Evolutionary conservation across 2,888 invertebrate genomes (phyloP).

Genomic region (Patella ulyssiponensis): DNA sequence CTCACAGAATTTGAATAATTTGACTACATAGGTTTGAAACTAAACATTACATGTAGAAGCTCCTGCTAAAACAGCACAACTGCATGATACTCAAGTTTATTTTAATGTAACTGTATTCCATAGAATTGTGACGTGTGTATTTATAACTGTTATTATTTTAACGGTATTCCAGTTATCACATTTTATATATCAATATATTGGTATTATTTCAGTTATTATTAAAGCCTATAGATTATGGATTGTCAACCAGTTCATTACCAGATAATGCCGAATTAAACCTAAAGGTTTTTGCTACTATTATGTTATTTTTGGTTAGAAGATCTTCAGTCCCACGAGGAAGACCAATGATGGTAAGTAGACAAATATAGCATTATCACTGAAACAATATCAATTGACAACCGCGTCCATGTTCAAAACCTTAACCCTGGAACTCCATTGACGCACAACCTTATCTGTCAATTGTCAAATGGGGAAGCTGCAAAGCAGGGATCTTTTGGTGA

Average conservation of each 20-base stretch:
- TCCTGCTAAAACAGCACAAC: no score
- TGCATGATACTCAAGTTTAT: no score
- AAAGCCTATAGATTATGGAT: slow-evolving; percentile 67
- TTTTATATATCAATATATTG: no score
- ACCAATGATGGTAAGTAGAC: slow-evolving; percentile 54
- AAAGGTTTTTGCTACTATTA: slow-evolving; percentile 60
- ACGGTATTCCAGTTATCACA: no score
- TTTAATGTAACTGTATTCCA: no score
- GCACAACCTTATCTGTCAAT: not conserved
- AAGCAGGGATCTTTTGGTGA: no score
- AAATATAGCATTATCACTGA: not conserved
- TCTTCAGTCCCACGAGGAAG: slow-evolving; percentile 48
- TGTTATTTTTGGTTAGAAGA: slow-evolving; percentile 59
- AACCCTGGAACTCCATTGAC: not conserved
- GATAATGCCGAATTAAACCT: slow-evolving; percentile 61
- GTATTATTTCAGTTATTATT: slow-evolving; percentile 54
- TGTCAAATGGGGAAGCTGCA: not conserved
- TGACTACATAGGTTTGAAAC: no score
- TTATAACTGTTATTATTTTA: no score
- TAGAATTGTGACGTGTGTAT: no score
- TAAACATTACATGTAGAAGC: no score
- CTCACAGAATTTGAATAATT: no score
- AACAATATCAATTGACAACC: not conserved
- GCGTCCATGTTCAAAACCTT: not conserved
- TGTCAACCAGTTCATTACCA: slow-evolving; percentile 52